Evolutionary conservation across 2,888 invertebrate genomes (phyloP), one percentile per base, ranked within the genome.

Genomic region (Dolomedes plantarius): DNA sequence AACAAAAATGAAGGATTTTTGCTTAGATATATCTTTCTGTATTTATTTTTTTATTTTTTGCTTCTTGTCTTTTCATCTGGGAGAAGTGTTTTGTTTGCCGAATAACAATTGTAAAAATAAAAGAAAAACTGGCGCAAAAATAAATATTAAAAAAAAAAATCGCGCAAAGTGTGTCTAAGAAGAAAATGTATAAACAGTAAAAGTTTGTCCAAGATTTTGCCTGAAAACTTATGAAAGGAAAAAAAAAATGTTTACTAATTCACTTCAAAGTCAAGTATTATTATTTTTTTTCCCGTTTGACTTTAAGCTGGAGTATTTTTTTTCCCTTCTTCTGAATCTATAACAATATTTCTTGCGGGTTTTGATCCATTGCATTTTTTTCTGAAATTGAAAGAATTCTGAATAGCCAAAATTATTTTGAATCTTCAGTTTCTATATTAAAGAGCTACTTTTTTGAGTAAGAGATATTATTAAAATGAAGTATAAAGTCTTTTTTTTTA

Each of bases 211-310:
- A 29, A 64, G 62, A 78, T 71, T 78, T 64, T 46, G 19, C 23
- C 13, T 16, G 36, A 78, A 71, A 78, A 78, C 77, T 77, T 69
- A 77, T 29, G 31, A 67, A 32, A 46, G 19, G 32, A n/a, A n/a
- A n/a, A n/a, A n/a, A 31, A 65, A 65, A 68, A 56, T 11, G 32
- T 56, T 77, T 78, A 71, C 78, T 78, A 78, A 78, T 78, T 78
- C 71, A 62, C 41, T 62, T 16, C 28, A 31, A 71, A 78, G 78
- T 71, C 78, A 71, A 64, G 56, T 39, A 41, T 27, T 71, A 29
- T 64, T 28, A 27, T 65, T 28, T n/a, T n/a, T 7, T 36, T 31
- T 16, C 0, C 0, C 27, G 5, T 19, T 5, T 0, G 29, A 65
- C 29, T 0, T 39, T 65, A 36, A 36, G 36, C 36, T 41, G 23